Evolutionary conservation across 2,888 invertebrate species (phyloP), one percentile per base, ranked within the genome.

Genomic region (Dendrolimus pini): DNA sequence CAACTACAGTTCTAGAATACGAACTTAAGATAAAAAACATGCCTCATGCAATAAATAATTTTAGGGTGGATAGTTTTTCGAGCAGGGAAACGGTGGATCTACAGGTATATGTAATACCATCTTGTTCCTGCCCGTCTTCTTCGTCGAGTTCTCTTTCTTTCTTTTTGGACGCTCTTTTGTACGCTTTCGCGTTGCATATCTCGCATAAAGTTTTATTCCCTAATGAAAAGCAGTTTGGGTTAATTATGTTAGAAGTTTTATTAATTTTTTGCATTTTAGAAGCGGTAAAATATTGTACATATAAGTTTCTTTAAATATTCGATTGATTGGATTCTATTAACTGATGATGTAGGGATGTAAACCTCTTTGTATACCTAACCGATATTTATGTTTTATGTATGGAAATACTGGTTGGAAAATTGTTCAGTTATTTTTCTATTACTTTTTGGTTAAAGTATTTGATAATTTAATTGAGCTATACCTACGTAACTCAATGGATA

Each of bases 191-290:
- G 91, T 92, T 94, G 93, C 96, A 96, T 85, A 95, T 92, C 89
- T 96, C 96, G 90, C 96, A 96, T 85, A 95, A 93, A 76, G 96
- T 96, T 94, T 95, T 96, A 94, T 96, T 96, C 96, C 96, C 96
- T 96, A 94, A 71, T 85, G 72, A 85, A 82, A 86, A 84, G 77
- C 77, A 80, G 77, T 47, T 59, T 73, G 52, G 47, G 72, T 82
- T 78, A 79, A 70, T 75, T 65, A 63, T 68, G 70, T 68, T 61
- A 67, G 58, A 61, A 13, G 14, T 56, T 60, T 30, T 30, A 30
- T 30, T 30, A 30, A 3, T 30, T 30, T 1, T 30, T 30, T 30
- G 30, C 30, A 30, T 30, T 30, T 30, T 30, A 30, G 30, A 30
- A 30, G 30, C 30, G 57, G 58, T 56, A 56, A 42, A 58, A 52